These are phyloP conservation scores for Drosophila meridiana DNA, from an alignment of 2,888 invertebrate species.

Conservation along the genomic window DNA sequence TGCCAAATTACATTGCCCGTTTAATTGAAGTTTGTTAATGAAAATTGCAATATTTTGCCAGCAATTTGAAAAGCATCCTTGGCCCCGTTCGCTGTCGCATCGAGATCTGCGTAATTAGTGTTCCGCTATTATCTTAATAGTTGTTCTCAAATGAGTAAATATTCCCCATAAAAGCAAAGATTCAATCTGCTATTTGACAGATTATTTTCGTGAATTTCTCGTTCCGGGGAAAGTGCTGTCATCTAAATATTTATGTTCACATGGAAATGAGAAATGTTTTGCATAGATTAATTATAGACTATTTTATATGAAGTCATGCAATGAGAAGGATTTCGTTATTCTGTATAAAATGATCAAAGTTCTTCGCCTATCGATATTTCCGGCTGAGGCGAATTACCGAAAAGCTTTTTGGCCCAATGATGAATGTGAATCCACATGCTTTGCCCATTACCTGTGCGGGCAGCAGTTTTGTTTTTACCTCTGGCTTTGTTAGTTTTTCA, in stretches of 20 bases:
- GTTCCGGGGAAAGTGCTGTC: conserved; percentile 24
- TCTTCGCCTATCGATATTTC: conserved; percentile 36
- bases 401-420: conserved; percentile 15
- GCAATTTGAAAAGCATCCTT: conserved; percentile 42
- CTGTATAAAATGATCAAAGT: conserved; percentile 25
- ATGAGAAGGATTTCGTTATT: background rate
- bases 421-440: conserved; percentile 14
- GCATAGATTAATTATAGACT: conserved; percentile 8
- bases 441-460: conserved; percentile 48
- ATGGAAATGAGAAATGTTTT: conserved; percentile 20
- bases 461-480: conserved; percentile 43
- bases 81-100: conserved; percentile 30
- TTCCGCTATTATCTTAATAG: conserved; percentile 1
- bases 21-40: conserved; percentile 78
- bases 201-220: conserved; percentile 19
- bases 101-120: conserved; percentile 15
- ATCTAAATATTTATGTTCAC: conserved; percentile 11
- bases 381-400: conserved; percentile 39
- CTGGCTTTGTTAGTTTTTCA: conserved; percentile 56
- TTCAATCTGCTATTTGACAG: conserved; percentile 15
- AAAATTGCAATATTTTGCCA: conserved; percentile 72
- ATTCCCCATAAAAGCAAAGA: background rate
- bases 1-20: conserved; percentile 74
- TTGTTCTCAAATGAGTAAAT: conserved; percentile 11
- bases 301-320: background rate